A percentile compares a stretch with the other conserved stretches of the same genome.
Evolutionary conservation across 2,797 vertebrate species (phyloP).

Genomic region (Poecilia picta): DNA sequence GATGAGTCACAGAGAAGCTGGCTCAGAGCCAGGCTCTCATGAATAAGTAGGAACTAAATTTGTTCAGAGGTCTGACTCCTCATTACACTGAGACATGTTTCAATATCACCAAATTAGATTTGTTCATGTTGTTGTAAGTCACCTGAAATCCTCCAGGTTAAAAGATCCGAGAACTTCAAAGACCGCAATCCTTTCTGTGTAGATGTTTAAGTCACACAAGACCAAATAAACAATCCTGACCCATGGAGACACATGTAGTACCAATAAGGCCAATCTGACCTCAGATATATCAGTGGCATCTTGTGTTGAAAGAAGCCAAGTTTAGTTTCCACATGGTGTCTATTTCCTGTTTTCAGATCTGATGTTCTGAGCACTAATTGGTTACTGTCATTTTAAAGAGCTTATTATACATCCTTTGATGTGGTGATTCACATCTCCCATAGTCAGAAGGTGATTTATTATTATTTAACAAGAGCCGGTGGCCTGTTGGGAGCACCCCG

Average conservation of each 20-base stretch:
- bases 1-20: conserved; percentile 30
- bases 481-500: conserved; percentile 5
- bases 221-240: background rate
- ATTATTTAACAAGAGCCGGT: conserved; percentile 9
- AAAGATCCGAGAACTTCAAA: background rate
- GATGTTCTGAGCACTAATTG: conserved; percentile 42
- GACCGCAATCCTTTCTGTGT: background rate
- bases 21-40: conserved; percentile 13
- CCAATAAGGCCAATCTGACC: too few relatives aligned
- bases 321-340: conserved; percentile 30
- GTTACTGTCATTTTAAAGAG: conserved; percentile 33
- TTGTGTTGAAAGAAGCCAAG: background rate
- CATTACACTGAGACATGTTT: conserved; percentile 25
- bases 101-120: conserved; percentile 26
- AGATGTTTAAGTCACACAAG: conserved; percentile 1
- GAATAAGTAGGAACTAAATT: conserved; percentile 29
- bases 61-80: conserved; percentile 20
- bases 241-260: background rate
- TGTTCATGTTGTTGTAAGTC: conserved; percentile 17
- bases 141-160: conserved; percentile 4
- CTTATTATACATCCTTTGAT: conserved; percentile 55
- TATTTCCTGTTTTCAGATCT: conserved; percentile 33
- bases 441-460: conserved; percentile 27
- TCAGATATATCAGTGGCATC: background rate
- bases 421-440: conserved; percentile 37